phyloP scores from a whole-genome alignment of 2,888 invertebrate species.

The Chaitophorus viminalis region DNA sequence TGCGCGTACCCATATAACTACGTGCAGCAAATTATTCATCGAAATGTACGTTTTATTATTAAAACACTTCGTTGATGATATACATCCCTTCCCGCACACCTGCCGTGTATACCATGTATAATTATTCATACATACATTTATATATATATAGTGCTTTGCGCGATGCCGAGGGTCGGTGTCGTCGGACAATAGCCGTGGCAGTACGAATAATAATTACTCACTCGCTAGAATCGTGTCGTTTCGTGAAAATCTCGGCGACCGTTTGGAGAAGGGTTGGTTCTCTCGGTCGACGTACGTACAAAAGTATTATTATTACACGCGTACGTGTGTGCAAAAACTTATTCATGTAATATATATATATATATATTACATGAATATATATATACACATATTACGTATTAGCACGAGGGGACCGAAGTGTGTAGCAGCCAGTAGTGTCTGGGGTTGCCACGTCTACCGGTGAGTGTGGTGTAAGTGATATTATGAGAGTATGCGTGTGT shows the following conservation, averaged over 20 bases:
- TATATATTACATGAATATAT: too few relatives aligned
- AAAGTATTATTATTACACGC: slow-evolving; percentile 25
- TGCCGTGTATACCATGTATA: too few relatives aligned
- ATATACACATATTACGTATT: not conserved
- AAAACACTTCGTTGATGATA: too few relatives aligned
- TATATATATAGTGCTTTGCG: not conserved
- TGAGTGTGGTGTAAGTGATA: not conserved
- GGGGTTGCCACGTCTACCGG: slow-evolving; percentile 18
- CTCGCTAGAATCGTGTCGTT: slow-evolving; percentile 41
- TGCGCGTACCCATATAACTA: too few relatives aligned
- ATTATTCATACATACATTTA: not conserved
- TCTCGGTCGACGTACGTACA: not conserved
- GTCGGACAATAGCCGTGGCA: slow-evolving; percentile 42
- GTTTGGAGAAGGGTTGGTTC: not conserved
- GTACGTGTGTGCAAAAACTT: not conserved
- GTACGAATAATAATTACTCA: slow-evolving; percentile 48
- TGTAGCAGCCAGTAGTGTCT: slow-evolving; percentile 4
- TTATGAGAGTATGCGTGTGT: not conserved
- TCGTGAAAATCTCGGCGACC: slow-evolving; percentile 22
- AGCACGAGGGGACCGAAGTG: not conserved
- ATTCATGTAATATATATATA: too few relatives aligned
- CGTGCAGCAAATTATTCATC: too few relatives aligned
- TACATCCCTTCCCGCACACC: too few relatives aligned
- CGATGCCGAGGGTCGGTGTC: slow-evolving; percentile 29
- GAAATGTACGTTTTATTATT: too few relatives aligned